These are phyloP conservation scores for Cynaeus angustus DNA, from an alignment of 2,888 invertebrate species.

Conservation along the genomic window DNA sequence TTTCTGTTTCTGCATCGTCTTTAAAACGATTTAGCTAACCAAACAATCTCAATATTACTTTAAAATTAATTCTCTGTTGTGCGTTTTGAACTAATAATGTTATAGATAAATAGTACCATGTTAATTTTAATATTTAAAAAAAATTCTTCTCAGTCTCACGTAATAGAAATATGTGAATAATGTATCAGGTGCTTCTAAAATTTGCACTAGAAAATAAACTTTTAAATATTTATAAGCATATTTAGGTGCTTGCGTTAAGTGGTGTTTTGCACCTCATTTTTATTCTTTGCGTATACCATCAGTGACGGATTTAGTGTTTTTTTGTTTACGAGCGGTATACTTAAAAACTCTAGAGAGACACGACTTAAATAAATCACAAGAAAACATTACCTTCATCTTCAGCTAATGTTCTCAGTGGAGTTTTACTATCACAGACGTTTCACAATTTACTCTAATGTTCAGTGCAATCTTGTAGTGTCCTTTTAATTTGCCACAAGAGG, in stretches of 20 bases:
- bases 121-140: too few relatives aligned
- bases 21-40: too few relatives aligned
- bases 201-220: not conserved
- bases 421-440: too few relatives aligned
- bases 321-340: not conserved
- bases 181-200: not conserved
- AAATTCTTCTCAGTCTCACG: too few relatives aligned
- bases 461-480: too few relatives aligned
- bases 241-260: conserved; percentile 8
- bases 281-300: conserved; percentile 4
- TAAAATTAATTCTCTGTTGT: too few relatives aligned
- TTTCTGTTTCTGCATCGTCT: too few relatives aligned
- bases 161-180: too few relatives aligned
- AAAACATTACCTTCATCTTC: conserved; percentile 3
- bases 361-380: not conserved
- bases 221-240: conserved; percentile 1
- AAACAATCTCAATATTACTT: too few relatives aligned
- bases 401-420: not conserved
- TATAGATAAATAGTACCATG: too few relatives aligned
- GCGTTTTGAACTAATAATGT: too few relatives aligned
- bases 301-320: conserved; percentile 11
- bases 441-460: too few relatives aligned
- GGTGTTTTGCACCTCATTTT: conserved; percentile 9
- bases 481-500: not conserved
- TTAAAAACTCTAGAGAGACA: conserved; percentile 8